Base-by-base conservation (phyloP, 2,888 invertebrate genomes). In the Chymomyza amoena region DNA sequence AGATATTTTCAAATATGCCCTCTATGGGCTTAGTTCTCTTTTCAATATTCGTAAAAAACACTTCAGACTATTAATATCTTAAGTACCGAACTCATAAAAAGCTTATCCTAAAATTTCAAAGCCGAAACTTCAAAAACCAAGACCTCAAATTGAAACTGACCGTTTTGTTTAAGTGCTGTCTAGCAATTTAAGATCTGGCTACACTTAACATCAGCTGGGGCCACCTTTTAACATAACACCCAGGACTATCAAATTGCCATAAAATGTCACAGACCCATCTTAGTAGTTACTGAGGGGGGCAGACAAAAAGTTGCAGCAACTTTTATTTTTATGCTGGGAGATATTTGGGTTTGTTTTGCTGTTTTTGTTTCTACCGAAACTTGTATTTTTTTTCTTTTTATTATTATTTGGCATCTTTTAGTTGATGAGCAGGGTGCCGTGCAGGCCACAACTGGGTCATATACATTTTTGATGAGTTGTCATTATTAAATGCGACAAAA, bases 391-490 rank as follows among this genome's bases (percentile, higher is more conserved):
- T 50, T 64, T 62, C 68, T 68, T 69, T 67, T 69, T 51, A 9
- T 13, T 15, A 36, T 62, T n/a, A 69, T 77, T 72, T 74, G 71
- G 72, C 74, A 77, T 77, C 73, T 74, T 76, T 66, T 74, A 70
- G 69, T 36, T 76, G 75, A 79, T 74, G 75, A 73, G 76, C 28
- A 67, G 25, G 64, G 67, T 69, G 65, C n/a, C 15, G 25, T 32
- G 61, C 25, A 51, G 32, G 72, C 74, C 69, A 73, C 85, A 89
- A 89, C 84, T 89, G 82, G 89, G 89, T 88, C 89, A 89, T 88
- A 87, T 89, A 87, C 77, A 89, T 88, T 87, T 88, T 89, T 89
- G 89, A 89, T 89, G 89, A 89, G 84, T 77, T 88, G 88, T 87
- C 89, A 89, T 89, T 85, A 87, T 85, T 87, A 81, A 85, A 87